Evolutionary conservation across 1,140 invertebrate genomes (phyloP).

Genomic region (Bombus superbus): DNA sequence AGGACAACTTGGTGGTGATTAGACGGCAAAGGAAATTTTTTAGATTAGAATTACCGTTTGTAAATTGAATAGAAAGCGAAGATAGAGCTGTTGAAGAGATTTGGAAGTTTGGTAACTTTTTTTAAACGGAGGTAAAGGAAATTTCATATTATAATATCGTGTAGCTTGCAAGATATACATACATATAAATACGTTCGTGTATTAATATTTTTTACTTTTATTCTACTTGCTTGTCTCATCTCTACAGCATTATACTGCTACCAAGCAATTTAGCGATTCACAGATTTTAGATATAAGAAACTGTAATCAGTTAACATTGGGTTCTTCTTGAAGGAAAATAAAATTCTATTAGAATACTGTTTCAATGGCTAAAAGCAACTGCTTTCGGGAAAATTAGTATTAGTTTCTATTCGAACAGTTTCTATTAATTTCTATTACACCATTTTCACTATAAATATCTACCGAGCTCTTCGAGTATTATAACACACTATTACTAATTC

Average conservation of each 20-base stretch:
- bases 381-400: too few relatives aligned
- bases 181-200: neutral
- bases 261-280: neutral
- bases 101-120: neutral
- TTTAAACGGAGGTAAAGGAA: neutral
- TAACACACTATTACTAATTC: too few relatives aligned
- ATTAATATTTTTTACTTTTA: neutral
- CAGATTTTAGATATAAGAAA: neutral
- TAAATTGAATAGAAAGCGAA: neutral
- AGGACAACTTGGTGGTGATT: neutral
- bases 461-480: too few relatives aligned
- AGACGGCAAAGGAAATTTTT: neutral
- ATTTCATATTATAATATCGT: neutral
- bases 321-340: too few relatives aligned
- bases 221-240: neutral
- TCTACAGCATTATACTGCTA: neutral
- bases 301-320: neutral
- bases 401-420: too few relatives aligned
- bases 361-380: too few relatives aligned
- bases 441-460: too few relatives aligned
- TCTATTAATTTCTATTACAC: neutral
- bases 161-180: neutral
- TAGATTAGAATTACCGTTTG: neutral
- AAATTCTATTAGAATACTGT: too few relatives aligned
- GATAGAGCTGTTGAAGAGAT: neutral